Conservation (phyloP, 2,797 vertebrate genomes). For the Antennarius maculatus region DNA sequence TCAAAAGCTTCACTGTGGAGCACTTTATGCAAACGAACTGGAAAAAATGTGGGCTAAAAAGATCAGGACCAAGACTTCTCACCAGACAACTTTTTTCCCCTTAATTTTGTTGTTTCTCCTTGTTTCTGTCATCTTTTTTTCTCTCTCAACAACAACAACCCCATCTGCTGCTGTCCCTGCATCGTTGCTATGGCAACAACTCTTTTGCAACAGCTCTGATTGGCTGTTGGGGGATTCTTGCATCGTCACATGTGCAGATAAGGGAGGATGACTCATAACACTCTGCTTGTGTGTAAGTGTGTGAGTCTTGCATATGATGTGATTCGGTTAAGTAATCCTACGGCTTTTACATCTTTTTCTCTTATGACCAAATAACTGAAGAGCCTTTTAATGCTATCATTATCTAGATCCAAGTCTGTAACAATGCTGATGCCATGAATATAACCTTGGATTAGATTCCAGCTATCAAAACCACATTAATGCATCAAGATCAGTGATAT, state of each 20-base stretch:
- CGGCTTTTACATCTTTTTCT: background rate
- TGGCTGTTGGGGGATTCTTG: slow-evolving; percentile 63
- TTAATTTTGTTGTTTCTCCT: slow-evolving; percentile 12
- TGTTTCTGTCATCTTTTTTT: slow-evolving; percentile 9
- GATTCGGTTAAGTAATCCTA: slow-evolving; percentile 19
- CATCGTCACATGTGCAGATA: slow-evolving; percentile 58
- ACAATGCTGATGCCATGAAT: background rate
- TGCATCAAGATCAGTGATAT: background rate
- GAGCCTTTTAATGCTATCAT: background rate
- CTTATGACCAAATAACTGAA: background rate
- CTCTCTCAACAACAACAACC: slow-evolving; percentile 31
- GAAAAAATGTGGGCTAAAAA: slow-evolving; percentile 10
- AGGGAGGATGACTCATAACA: slow-evolving; percentile 59
- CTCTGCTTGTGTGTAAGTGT: slow-evolving; percentile 8
- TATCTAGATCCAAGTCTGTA: background rate
- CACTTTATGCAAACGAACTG: background rate
- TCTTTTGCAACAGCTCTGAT: slow-evolving; percentile 41
- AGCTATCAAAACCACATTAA: slow-evolving; percentile 3
- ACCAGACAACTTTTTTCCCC: background rate
- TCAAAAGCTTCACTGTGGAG: background rate
- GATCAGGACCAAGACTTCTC: slow-evolving; percentile 8
- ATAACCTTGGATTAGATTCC: slow-evolving; percentile 11
- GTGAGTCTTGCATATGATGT: background rate
- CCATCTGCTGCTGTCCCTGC: slow-evolving; percentile 66
- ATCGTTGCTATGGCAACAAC: slow-evolving; percentile 67